Conservation (phyloP, 2,113 vertebrate species). For the Vanacampus margaritifer region DNA sequence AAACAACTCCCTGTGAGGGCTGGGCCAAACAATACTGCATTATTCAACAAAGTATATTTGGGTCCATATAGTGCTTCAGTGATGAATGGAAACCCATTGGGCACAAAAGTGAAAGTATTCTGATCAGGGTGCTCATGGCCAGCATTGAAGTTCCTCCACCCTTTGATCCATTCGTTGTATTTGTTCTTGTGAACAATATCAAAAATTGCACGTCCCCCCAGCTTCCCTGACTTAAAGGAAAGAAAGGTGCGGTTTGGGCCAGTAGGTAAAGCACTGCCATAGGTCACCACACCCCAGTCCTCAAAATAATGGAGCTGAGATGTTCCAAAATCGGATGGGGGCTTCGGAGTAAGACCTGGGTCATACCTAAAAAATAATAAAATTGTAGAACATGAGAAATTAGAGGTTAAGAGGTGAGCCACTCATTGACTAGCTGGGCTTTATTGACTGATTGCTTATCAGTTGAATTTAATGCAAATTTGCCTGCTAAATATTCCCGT, state of each 20-base stretch:
- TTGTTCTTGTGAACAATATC: conserved; percentile 93
- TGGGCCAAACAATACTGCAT: conserved; percentile 87
- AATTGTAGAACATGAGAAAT: not conserved
- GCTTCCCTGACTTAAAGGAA: conserved; percentile 97
- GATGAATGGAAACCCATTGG: conserved; percentile 90
- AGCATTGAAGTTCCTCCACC: conserved; percentile 96
- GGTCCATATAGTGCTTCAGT: conserved; percentile 96
- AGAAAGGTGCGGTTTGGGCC: conserved; percentile 86
- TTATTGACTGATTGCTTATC: too few relatives aligned
- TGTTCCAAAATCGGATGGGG: conserved; percentile 85
- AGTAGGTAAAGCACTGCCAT: conserved; percentile 83
- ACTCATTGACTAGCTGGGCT: too few relatives aligned
- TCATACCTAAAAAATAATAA: conserved; percentile 82
- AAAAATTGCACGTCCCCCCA: conserved; percentile 94
- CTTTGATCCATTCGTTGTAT: conserved; percentile 93
- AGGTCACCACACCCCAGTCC: conserved; percentile 98
- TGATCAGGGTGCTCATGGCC: conserved; percentile 97
- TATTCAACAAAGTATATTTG: conserved; percentile 93
- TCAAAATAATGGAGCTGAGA: conserved; percentile 89
- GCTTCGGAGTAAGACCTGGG: conserved; percentile 76
- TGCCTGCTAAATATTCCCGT: too few relatives aligned
- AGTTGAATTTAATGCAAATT: too few relatives aligned
- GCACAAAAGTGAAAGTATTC: conserved; percentile 94
- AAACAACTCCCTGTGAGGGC: conserved; percentile 83
- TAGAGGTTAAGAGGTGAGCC: not conserved